Evolutionary conservation across 2,113 vertebrate species (phyloP).

Genomic region (Eulemur rufifrons): DNA sequence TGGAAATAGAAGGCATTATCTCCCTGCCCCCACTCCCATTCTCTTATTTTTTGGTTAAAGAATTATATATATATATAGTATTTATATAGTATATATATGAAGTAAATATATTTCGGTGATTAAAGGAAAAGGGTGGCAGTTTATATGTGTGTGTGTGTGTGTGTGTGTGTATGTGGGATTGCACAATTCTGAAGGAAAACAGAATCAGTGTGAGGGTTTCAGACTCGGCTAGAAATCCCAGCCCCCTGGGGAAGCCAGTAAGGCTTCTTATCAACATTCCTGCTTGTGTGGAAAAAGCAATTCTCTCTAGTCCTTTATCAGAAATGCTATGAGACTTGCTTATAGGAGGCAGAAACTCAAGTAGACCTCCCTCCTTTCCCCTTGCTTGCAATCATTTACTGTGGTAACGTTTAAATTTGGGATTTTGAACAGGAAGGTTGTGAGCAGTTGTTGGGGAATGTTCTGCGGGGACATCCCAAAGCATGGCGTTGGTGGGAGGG

Average conservation of each 20-base stretch:
- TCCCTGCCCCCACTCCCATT: too few relatives aligned
- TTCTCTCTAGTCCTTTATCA: slow-evolving; percentile 44
- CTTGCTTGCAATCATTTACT: not conserved
- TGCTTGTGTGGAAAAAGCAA: not conserved
- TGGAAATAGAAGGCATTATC: not conserved
- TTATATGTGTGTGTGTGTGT: too few relatives aligned
- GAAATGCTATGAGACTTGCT: slow-evolving; percentile 19
- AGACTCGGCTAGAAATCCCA: not conserved
- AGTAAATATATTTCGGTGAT: too few relatives aligned
- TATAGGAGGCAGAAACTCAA: not conserved
- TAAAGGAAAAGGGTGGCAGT: too few relatives aligned
- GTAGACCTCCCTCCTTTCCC: not conserved
- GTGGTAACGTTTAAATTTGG: slow-evolving; percentile 3
- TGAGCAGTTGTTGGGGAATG: not conserved
- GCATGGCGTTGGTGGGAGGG: not conserved
- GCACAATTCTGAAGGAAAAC: not conserved
- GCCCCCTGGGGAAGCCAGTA: not conserved
- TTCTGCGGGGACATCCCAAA: not conserved
- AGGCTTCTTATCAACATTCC: not conserved
- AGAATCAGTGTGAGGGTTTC: not conserved
- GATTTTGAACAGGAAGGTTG: not conserved
- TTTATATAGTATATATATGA: too few relatives aligned
- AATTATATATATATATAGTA: not conserved
- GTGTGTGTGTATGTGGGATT: not conserved
- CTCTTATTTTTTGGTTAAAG: not conserved